Evolutionary conservation across 2,797 vertebrate genomes (phyloP).

Genomic region (Uromys caudimaculatus): DNA sequence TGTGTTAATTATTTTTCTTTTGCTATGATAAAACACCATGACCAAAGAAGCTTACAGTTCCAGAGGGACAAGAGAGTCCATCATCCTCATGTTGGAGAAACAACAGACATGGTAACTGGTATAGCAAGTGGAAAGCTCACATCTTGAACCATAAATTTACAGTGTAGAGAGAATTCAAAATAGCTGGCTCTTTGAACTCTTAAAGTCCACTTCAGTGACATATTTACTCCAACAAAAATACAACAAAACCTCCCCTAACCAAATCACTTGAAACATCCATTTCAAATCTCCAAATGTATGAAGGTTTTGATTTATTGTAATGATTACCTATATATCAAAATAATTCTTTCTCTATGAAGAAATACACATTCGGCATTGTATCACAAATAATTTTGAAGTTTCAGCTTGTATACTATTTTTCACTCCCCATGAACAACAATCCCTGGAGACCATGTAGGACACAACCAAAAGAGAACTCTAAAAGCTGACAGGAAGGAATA

Average conservation of each 20-base stretch:
- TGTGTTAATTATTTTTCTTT: not conserved
- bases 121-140: not conserved
- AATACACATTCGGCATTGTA: not conserved
- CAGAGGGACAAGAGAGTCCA: not conserved
- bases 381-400: not conserved
- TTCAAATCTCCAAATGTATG: not conserved
- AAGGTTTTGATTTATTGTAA: not conserved
- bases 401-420: not conserved
- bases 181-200: not conserved
- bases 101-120: not conserved
- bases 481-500: not conserved
- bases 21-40: not conserved
- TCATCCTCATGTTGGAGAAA: not conserved
- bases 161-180: not conserved
- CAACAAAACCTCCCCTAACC: not conserved
- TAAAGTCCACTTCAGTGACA: not conserved
- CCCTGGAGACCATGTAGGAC: not conserved
- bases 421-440: not conserved
- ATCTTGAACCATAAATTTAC: not conserved
- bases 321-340: not conserved
- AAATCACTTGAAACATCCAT: not conserved
- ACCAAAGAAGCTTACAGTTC: not conserved
- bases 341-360: not conserved
- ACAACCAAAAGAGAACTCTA: not conserved
- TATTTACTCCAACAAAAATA: not conserved